Evolutionary conservation across 2,888 invertebrate genomes (phyloP).

Genomic region (Eilema depressum): DNA sequence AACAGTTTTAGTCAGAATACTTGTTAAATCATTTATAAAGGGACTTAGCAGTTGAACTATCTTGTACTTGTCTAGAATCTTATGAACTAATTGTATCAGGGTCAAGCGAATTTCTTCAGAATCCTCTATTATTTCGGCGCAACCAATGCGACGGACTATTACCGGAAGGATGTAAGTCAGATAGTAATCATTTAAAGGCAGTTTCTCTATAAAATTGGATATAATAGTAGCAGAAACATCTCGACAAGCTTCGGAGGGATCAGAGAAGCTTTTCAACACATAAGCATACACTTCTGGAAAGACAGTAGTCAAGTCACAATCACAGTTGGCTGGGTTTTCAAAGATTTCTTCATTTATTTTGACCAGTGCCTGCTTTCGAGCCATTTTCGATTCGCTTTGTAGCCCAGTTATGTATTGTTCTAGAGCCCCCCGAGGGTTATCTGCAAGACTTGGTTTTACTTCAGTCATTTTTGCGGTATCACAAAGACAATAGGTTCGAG

Average conservation of each 20-base stretch:
- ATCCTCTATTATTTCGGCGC: slow-evolving; percentile 89
- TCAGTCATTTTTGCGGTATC: slow-evolving; percentile 63
- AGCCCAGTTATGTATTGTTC: slow-evolving; percentile 76
- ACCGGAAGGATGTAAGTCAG: slow-evolving; percentile 92
- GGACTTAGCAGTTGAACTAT: slow-evolving; percentile 87
- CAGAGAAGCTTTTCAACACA: slow-evolving; percentile 79
- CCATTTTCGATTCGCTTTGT: slow-evolving; percentile 88
- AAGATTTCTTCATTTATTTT: slow-evolving; percentile 85
- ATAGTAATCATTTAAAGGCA: slow-evolving; percentile 90
- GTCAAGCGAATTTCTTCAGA: slow-evolving; percentile 93
- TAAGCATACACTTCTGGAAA: slow-evolving; percentile 78
- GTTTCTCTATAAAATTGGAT: slow-evolving; percentile 83
- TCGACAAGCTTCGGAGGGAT: slow-evolving; percentile 89
- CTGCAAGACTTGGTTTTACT: slow-evolving; percentile 61
- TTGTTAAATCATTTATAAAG: slow-evolving; percentile 92
- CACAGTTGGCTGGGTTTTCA: slow-evolving; percentile 68
- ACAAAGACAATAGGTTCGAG: slow-evolving; percentile 11
- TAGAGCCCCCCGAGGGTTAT: slow-evolving; percentile 70
- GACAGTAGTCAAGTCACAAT: slow-evolving; percentile 71
- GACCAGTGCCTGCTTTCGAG: slow-evolving; percentile 85
- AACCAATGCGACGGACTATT: slow-evolving; percentile 92
- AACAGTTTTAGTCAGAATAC: slow-evolving; percentile 90
- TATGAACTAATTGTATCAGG: slow-evolving; percentile 89
- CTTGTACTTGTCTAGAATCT: slow-evolving; percentile 89
- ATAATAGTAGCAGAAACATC: slow-evolving; percentile 87